A percentile compares a stretch with the other conserved stretches of the same genome.
phyloP scores from a whole-genome alignment of 2,888 invertebrate genomes.

The Luffia ferchaultella region DNA sequence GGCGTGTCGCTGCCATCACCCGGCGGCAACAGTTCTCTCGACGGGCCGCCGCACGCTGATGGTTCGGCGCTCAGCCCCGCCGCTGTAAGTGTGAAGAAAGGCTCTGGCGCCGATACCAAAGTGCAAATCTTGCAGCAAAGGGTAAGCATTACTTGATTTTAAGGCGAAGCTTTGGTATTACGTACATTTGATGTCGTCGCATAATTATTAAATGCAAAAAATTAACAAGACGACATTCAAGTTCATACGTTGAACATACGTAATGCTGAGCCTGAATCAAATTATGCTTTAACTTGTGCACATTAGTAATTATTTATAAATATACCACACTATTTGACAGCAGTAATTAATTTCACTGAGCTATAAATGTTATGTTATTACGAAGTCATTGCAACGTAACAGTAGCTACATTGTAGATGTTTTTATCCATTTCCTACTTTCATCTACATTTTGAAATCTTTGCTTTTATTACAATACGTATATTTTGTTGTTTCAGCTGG shows the following conservation, averaged over 20 bases:
- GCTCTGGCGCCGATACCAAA: conserved; percentile 69
- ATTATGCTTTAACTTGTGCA: conserved; percentile 53
- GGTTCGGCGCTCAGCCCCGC: conserved; percentile 70
- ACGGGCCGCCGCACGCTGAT: conserved; percentile 68
- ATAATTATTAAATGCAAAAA: conserved; percentile 4
- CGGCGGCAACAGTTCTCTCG: conserved; percentile 75
- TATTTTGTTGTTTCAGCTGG: conserved; percentile 87
- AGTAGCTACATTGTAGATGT: too few relatives aligned
- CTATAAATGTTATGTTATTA: neutral
- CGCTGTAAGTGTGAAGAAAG: conserved; percentile 73
- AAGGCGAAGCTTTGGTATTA: conserved; percentile 62
- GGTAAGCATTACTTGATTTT: conserved; percentile 78
- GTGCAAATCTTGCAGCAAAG: conserved; percentile 80
- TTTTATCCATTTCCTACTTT: too few relatives aligned
- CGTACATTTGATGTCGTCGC: conserved; percentile 35
- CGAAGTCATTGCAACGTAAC: too few relatives aligned
- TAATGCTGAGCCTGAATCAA: conserved; percentile 64
- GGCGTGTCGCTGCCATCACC: conserved; percentile 83
- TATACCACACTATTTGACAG: conserved; percentile 36
- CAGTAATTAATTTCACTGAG: neutral
- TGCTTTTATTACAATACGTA: too few relatives aligned
- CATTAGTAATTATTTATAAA: conserved; percentile 18
- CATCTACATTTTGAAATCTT: too few relatives aligned
- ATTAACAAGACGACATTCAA: conserved; percentile 34
- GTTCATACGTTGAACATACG: conserved; percentile 29